Evolutionary conservation across 1,140 invertebrate genomes (phyloP).

Genomic region (Papilio aristodemus): DNA sequence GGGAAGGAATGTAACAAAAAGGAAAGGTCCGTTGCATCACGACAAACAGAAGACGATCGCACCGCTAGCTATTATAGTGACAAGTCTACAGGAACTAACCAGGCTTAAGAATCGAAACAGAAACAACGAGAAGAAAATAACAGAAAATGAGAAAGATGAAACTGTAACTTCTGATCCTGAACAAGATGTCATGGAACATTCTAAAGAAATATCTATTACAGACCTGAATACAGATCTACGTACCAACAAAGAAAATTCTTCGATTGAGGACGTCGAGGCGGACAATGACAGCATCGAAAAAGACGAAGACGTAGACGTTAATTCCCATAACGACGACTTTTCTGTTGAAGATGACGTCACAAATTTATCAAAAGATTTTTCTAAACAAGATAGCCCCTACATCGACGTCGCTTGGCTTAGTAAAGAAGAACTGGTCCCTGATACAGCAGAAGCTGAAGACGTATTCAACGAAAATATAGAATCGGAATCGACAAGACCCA

Average conservation of each 20-base stretch:
- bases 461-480: not conserved
- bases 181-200: not conserved
- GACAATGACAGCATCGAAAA: not conserved
- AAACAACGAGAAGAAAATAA: not conserved
- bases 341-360: not conserved
- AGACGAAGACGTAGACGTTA: not conserved
- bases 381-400: not conserved
- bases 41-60: slow-evolving; percentile 15
- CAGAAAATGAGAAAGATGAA: not conserved
- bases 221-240: not conserved
- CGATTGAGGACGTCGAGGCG: not conserved
- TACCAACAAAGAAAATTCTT: not conserved
- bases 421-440: not conserved
- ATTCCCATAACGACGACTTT: not conserved
- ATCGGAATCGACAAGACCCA: not conserved
- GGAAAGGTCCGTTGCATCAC: not conserved
- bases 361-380: not conserved
- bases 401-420: not conserved
- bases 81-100: slow-evolving; percentile 6
- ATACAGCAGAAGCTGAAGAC: not conserved
- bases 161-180: not conserved
- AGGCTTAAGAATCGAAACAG: not conserved
- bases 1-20: not conserved
- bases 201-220: not conserved
- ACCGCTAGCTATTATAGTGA: slow-evolving; percentile 12